A percentile compares a stretch with the other conserved stretches of the same genome.
Conservation (phyloP, 2,113 vertebrate species). For the Miniopterus natalensis region DNA sequence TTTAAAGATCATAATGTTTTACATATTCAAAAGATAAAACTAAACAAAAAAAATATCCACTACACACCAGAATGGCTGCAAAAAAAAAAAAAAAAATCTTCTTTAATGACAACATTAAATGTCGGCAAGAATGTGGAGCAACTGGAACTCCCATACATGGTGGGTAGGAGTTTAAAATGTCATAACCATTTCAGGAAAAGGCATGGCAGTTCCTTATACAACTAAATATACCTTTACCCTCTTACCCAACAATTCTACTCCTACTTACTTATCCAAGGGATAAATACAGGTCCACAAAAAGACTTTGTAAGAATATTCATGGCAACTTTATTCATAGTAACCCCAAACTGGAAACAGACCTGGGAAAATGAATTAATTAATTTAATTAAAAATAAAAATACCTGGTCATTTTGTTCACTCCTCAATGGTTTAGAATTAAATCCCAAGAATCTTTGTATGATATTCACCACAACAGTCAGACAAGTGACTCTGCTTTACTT, state of each 20-base stretch:
- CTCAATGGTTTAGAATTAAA: background rate
- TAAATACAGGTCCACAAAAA: background rate
- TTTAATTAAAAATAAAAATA: background rate
- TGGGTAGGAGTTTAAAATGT: background rate
- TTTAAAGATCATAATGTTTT: background rate
- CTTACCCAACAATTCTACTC: background rate
- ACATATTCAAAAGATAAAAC: background rate
- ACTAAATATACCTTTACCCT: background rate
- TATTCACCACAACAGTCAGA: background rate
- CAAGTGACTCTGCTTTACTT: background rate
- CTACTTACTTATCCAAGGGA: background rate
- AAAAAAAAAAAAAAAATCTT: background rate
- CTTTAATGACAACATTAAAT: background rate
- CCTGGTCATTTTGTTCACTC: background rate
- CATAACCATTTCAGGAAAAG: background rate
- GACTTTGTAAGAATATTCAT: background rate
- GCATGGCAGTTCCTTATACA: background rate
- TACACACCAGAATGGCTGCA: background rate
- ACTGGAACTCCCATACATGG: background rate
- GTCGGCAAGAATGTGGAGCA: background rate
- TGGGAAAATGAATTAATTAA: no score
- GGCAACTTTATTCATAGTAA: background rate
- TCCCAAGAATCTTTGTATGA: background rate
- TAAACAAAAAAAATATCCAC: background rate
- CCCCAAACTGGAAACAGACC: background rate